Base-by-base conservation (phyloP, 2,888 invertebrate species). In the Elysia crispata region DNA sequence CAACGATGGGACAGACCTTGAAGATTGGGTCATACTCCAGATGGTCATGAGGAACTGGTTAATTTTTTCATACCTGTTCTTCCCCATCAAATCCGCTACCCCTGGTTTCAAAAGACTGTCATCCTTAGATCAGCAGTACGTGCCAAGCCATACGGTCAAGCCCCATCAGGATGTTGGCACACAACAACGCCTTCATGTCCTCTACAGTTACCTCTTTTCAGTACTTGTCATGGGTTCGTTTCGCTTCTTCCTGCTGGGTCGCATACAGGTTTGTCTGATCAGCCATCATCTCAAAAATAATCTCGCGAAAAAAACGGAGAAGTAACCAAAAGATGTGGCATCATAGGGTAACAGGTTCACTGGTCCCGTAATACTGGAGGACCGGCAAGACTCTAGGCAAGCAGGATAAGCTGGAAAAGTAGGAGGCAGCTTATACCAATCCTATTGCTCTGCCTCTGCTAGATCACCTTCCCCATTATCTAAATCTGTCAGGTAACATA, bases 1-100 rank as follows among this genome's bases (percentile, higher is more conserved):
- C 57, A n/a, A 70, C n/a, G 8, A 70, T 20, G 11, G 69, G 69
- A 13, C 69, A 31, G 6, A 69, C 33, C 33, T 69, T 69, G 70
- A 23, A 41, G n/a, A 70, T 30, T 5, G 70, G 70, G n/a, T 41
- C 33, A 41, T 15, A n/a, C n/a, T 20, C 6, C n/a, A 3, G n/a
- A 3, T 70, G 1, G 15, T 41, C 49, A 23, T 41, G 3, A 5
- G 33, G 70, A 20, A 70, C 49, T 70, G 70, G 41, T 31, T 31
- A 8, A 70, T 49, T 41, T 70, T 70, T n/a, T 70, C 41, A 33
- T 11, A 70, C 33, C 70, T 18, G 33, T 11, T 31, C n/a, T 23
- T 20, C 18, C 33, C 49, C 15, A 31, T 20, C 18, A 41, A 15
- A 20, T 33, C 49, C 20, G 3, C 33, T 20, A 70, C n/a, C 18